Base-by-base conservation (phyloP, 2,113 vertebrate genomes). In the Neolamprologus sp. region DNA sequence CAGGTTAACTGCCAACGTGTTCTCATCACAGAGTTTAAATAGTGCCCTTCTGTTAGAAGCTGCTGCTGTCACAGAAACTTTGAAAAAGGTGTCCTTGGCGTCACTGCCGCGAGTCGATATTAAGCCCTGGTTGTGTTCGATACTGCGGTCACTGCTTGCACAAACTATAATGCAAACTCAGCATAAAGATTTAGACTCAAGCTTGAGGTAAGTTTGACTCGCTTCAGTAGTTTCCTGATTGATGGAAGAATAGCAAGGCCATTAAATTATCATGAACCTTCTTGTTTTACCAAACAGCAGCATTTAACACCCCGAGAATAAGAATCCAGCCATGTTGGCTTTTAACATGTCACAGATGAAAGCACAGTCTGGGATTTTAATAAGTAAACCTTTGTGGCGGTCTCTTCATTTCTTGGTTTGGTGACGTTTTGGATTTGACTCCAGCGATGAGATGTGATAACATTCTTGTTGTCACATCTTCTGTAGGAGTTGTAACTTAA, bases 41-140 rank as follows among this genome's bases (percentile, higher is more conserved):
- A 37, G 33, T 65, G 3, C 33, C 0, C 4, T 65, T 12, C 60
- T 35, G 60, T 37, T 0, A 65, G 35, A 45, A 45, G 40, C 40
- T 73, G 68, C 37, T 73, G 40, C 40, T 47, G 68, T 47, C 63
- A 21, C 37, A 45, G 21, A 26, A 45, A 45, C 21, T 5, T 10
- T 4, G 21, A 45, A 9, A 68, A 68, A 68, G 11, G 33, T 4
- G 31, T 40, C 19, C 10, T 21, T 13, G 63, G 35, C 7, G 3
- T 14, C 33, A 21, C 63, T 21, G 33, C 35, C 1, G 0, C 1
- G 11, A 68, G 63, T 68, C 11, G 7, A 40, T 4, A 73, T 17
- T 2, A 73, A 45, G 68, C 6, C 23, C 9, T 47, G 68, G 40
- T 47, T 47, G 68, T 4, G 40, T 45, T 10, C 6, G 40, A 11